Evolutionary conservation across 2,888 invertebrate genomes (phyloP).

Genomic region (Diaprepes abbreviatus): DNA sequence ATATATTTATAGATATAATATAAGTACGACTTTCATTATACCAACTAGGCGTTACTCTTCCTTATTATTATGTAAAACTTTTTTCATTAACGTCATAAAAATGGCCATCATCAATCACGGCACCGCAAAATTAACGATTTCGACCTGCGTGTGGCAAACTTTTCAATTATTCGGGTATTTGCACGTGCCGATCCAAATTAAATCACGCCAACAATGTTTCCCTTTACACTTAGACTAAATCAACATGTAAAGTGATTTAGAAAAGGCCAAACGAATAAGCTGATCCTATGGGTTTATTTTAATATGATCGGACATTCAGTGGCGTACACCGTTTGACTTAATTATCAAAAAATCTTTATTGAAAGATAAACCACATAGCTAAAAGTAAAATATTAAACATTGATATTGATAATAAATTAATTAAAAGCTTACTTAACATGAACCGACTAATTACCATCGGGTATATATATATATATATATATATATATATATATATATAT

Average conservation of each 20-base stretch:
- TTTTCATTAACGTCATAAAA: slow-evolving; percentile 45
- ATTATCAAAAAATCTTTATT: background rate
- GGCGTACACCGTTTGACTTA: background rate
- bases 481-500: too few relatives aligned
- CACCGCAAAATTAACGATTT: slow-evolving; percentile 46
- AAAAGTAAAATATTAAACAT: too few relatives aligned
- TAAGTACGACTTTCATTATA: background rate
- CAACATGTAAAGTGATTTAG: slow-evolving; percentile 57
- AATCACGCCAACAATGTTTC: slow-evolving; percentile 47
- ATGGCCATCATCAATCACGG: slow-evolving; percentile 49
- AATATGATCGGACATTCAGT: background rate
- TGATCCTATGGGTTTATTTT: slow-evolving; percentile 14
- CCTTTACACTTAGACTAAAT: slow-evolving; percentile 51
- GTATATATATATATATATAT: too few relatives aligned
- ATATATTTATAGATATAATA: too few relatives aligned
- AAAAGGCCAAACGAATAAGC: slow-evolving; percentile 16
- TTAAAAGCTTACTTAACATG: too few relatives aligned
- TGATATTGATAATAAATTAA: too few relatives aligned
- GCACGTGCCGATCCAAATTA: slow-evolving; percentile 52
- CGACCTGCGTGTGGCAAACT: slow-evolving; percentile 48
- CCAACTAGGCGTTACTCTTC: background rate
- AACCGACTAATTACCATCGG: too few relatives aligned
- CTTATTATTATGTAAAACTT: slow-evolving; percentile 49
- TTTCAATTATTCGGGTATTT: slow-evolving; percentile 51
- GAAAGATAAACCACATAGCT: too few relatives aligned